These are phyloP conservation scores for Poeciliopsis turneri DNA, from an alignment of 2,797 vertebrate species.

Conservation along the genomic window DNA sequence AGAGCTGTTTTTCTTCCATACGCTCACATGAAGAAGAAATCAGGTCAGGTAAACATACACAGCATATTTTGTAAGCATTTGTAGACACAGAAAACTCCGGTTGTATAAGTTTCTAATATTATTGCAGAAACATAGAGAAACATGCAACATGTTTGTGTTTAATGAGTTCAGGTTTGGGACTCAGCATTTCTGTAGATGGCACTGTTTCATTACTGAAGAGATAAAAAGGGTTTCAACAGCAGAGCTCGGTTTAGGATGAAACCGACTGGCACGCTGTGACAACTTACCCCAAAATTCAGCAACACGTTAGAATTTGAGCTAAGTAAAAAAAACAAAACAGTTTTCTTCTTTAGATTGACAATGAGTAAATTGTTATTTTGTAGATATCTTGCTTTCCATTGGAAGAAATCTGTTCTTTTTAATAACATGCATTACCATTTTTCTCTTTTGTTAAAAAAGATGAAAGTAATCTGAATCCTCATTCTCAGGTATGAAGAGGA, in stretches of 20 bases:
- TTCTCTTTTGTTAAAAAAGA: no score
- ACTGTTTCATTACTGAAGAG: constrained; percentile 66
- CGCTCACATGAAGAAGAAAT: constrained; percentile 37
- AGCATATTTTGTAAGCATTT: constrained; percentile 21
- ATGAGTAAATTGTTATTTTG: neutral
- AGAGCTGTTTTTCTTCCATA: constrained; percentile 33
- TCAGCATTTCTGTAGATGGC: constrained; percentile 67
- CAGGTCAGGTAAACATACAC: constrained; percentile 39
- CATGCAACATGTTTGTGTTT: neutral
- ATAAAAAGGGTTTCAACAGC: constrained; percentile 45
- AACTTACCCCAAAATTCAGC: constrained; percentile 15
- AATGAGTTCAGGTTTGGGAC: constrained; percentile 3
- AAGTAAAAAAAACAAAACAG: neutral
- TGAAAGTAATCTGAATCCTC: neutral
- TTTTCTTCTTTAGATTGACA: neutral
- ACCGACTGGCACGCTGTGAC: constrained; percentile 58
- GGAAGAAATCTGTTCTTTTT: neutral
- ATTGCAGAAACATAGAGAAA: neutral
- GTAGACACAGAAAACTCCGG: constrained; percentile 23
- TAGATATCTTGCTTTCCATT: neutral
- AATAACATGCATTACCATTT: neutral
- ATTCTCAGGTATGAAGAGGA: neutral
- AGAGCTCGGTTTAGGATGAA: constrained; percentile 20
- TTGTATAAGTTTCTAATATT: neutral
- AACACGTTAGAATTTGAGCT: neutral